These are phyloP conservation scores for Apostichopus leukothele DNA, from an alignment of 53 echinoderm and acorn worm genomes.

Conservation along the genomic window DNA sequence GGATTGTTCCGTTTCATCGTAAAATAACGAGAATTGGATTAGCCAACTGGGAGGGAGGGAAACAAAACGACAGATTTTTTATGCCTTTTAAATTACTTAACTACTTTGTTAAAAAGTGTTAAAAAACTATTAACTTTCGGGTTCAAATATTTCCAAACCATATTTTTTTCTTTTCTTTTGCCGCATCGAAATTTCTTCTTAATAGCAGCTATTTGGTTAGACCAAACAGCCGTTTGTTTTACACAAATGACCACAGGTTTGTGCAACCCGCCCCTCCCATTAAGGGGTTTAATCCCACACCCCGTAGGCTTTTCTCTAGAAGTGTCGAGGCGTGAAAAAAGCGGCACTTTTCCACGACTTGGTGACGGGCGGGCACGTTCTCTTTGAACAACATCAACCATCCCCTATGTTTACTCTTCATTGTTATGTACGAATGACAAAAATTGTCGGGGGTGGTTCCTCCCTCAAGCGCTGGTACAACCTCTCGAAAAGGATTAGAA, in stretches of 20 bases:
- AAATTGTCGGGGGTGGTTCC: background rate
- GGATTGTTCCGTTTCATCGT: background rate
- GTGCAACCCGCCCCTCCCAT: constrained; percentile 43
- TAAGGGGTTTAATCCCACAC: constrained; percentile 21
- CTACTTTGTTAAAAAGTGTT: background rate
- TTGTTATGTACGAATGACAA: background rate
- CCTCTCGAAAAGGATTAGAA: constrained; percentile 20
- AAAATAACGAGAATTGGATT: constrained; percentile 35
- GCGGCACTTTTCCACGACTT: background rate
- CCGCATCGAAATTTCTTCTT: background rate
- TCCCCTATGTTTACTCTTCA: background rate
- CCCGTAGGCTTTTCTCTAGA: constrained; percentile 31
- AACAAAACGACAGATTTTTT: constrained; percentile 26
- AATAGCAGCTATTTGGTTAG: constrained; percentile 1
- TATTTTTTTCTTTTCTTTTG: background rate
- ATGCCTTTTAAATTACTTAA: constrained; percentile 16
- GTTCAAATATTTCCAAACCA: background rate
- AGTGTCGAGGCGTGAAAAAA: constrained; percentile 13
- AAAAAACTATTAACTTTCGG: background rate
- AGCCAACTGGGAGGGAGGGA: background rate
- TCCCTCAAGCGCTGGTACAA: constrained; percentile 37
- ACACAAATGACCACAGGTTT: constrained; percentile 42
- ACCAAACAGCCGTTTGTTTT: constrained; percentile 34
- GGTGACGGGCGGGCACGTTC: background rate
- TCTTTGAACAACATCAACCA: constrained; percentile 7